Conservation (phyloP, 2,888 invertebrate genomes). For the Pemphredon lugubris region DNA sequence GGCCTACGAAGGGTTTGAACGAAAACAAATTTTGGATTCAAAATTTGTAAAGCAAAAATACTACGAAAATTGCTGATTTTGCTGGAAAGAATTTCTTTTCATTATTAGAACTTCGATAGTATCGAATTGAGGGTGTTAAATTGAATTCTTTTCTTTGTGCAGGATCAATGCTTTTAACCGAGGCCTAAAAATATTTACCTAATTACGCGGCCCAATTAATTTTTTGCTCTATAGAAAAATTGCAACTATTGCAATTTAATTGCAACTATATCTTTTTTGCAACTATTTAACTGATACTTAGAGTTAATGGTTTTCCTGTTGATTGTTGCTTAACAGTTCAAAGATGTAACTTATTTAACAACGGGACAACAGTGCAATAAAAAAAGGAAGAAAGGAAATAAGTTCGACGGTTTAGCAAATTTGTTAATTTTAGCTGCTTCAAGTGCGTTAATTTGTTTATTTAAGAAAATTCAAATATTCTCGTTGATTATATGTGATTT, state of each 20-base stretch:
- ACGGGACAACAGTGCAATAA: too few species aligned
- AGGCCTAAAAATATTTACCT: too few species aligned
- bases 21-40: too few species aligned
- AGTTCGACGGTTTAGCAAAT: neutral
- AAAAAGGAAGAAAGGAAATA: neutral
- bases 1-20: slow-evolving; percentile 27
- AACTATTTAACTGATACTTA: neutral
- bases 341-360: too few species aligned
- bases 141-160: too few species aligned
- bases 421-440: neutral
- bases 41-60: neutral
- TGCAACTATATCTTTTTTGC: neutral
- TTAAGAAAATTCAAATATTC: neutral
- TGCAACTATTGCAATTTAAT: too few species aligned
- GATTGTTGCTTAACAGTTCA: neutral
- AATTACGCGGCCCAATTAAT: too few species aligned
- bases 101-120: neutral
- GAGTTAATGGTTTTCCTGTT: neutral
- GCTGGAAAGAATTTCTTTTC: neutral
- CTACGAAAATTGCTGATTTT: neutral
- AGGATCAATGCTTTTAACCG: too few species aligned
- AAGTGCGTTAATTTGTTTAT: neutral
- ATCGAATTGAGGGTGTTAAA: neutral
- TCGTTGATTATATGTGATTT: neutral
- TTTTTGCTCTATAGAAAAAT: too few species aligned